Evolutionary conservation across 2,113 vertebrate genomes (phyloP).

Genomic region (Alaudala cheleensis): DNA sequence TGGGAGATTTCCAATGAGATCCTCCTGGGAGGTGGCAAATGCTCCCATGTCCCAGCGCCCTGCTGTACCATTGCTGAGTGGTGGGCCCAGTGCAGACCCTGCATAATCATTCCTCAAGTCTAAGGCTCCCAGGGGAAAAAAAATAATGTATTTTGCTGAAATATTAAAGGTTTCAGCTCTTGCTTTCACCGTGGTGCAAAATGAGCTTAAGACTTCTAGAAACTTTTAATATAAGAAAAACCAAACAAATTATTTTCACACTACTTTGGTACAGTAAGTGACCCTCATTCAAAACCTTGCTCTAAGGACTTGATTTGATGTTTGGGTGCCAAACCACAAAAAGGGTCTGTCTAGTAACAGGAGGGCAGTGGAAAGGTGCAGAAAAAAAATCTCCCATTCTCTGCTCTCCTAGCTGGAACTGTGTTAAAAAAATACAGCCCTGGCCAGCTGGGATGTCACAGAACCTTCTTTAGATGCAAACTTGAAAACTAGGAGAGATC

Average conservation of each 20-base stretch:
- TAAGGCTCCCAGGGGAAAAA: background rate
- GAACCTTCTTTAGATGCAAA: background rate
- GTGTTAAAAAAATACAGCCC: background rate
- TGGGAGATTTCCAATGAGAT: background rate
- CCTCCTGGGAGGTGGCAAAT: background rate
- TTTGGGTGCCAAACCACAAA: too few species aligned
- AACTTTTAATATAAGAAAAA: background rate
- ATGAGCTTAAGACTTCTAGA: background rate
- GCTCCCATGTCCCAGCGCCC: background rate
- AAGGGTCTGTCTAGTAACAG: background rate
- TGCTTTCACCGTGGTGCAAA: background rate
- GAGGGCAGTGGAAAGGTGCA: background rate
- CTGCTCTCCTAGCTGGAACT: background rate
- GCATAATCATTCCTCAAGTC: background rate
- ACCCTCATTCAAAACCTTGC: background rate
- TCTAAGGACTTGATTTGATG: background rate
- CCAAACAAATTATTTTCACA: background rate
- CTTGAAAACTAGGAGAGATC: background rate
- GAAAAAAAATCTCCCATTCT: background rate
- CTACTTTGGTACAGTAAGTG: background rate
- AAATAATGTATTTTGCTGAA: background rate
- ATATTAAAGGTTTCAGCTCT: background rate
- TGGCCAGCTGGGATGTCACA: background rate
- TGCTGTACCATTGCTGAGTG: fast-evolving
- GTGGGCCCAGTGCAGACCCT: background rate